Conservation (phyloP, 2,888 invertebrate genomes). For the Andrena haemorrhoa region DNA sequence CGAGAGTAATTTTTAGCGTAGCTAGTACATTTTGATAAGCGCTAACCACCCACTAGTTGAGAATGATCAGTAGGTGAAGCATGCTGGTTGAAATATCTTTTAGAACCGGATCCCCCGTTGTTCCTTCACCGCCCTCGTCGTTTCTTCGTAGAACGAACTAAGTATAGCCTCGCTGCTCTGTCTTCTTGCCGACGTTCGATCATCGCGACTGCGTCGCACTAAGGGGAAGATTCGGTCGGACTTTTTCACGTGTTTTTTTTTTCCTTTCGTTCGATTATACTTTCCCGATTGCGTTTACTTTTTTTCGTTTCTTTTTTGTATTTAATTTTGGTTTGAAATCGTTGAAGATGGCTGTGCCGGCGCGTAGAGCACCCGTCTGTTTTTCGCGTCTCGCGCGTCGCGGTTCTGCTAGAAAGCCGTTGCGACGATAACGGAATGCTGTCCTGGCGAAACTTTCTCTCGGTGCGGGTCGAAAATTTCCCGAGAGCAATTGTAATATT, state of each 20-base stretch:
- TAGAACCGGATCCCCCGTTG: constrained; percentile 54
- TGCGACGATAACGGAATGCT: constrained; percentile 2
- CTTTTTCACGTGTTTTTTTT: constrained; percentile 13
- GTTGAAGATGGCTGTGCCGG: background rate
- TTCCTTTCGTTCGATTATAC: constrained; percentile 2
- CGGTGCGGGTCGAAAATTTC: background rate
- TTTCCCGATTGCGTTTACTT: background rate
- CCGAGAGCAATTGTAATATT: constrained; percentile 24
- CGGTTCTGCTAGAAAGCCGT: constrained; percentile 3
- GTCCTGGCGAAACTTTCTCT: constrained; percentile 7
- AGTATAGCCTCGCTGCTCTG: constrained; percentile 52
- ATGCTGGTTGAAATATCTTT: constrained; percentile 79
- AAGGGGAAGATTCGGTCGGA: constrained; percentile 1
- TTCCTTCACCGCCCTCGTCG: constrained; percentile 48
- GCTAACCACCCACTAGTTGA: constrained; percentile 76
- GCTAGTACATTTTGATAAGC: constrained; percentile 75
- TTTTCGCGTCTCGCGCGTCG: constrained; percentile 2
- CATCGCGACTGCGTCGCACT: constrained; percentile 30
- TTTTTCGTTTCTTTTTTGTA: background rate
- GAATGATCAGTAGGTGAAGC: constrained; percentile 80
- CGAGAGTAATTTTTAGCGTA: constrained; percentile 74
- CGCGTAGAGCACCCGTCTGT: background rate
- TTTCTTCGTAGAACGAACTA: constrained; percentile 44
- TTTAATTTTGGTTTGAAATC: background rate
- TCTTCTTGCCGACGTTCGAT: constrained; percentile 56